A percentile compares a stretch with the other conserved stretches of the same genome.
Conservation (phyloP, 1,140 invertebrate genomes). For the Formica exsecta region DNA sequence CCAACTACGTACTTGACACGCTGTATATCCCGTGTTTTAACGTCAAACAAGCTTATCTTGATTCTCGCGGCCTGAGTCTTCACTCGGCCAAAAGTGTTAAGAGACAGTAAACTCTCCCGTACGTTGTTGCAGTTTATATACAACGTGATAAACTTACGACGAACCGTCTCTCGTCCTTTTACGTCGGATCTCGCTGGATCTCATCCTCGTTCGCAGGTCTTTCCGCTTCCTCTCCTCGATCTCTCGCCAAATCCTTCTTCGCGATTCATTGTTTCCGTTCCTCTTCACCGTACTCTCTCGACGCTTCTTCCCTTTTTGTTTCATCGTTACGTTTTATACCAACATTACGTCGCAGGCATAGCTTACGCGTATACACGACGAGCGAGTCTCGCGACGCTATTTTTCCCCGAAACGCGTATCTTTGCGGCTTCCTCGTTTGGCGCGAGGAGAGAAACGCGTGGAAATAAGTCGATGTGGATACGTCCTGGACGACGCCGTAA, state of each 20-base stretch:
- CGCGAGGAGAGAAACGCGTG: neutral
- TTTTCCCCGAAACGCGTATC: conserved; percentile 28
- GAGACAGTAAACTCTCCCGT: conserved; percentile 16
- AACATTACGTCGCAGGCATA: neutral
- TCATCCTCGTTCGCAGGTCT: neutral
- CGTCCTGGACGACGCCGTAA: conserved; percentile 52
- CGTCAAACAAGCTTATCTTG: conserved; percentile 30
- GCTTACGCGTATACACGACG: neutral
- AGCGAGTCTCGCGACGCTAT: conserved; percentile 35
- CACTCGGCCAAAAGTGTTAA: neutral
- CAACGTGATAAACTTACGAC: neutral
- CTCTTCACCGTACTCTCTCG: neutral
- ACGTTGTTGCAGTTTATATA: conserved; percentile 3
- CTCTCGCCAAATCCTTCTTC: neutral
- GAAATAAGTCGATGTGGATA: conserved; percentile 53
- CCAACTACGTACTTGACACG: conserved; percentile 37
- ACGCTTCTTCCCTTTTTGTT: no score
- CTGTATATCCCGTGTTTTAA: conserved; percentile 27
- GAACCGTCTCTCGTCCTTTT: conserved; percentile 9
- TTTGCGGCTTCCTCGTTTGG: neutral
- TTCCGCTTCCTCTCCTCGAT: conserved; percentile 5
- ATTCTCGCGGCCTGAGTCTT: conserved; percentile 13
- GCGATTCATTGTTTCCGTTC: neutral
- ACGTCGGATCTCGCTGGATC: neutral
- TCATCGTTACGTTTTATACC: neutral